Base-by-base conservation (phyloP, 1,140 invertebrate species). In the Aphelenchoides fujianensis region DNA sequence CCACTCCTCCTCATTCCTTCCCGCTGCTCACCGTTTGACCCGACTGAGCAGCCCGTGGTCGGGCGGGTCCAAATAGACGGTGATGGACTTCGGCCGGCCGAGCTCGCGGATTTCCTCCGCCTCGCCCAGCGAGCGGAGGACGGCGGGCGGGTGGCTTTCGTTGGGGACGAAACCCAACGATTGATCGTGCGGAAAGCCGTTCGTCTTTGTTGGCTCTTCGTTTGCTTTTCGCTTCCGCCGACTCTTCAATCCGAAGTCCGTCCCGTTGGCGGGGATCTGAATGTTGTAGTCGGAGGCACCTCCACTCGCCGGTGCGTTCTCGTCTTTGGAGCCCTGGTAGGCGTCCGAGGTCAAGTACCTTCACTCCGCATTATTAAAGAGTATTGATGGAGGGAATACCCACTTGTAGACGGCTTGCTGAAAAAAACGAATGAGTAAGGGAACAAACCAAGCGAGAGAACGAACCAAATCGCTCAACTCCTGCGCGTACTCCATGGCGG, bases 401-500 rank as follows among this genome's bases (percentile, higher is more conserved):
- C n/a, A n/a, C 32, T 66, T 66, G 63, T 66, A 66, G 3, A 66
- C 63, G n/a, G 63, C 63, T 66, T 66, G 63, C 59, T 61, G 31
- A n/a, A 61, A 52, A 1, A n/a, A 2, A 19, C 28, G 59, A 19
- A n/a, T 35, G n/a, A n/a, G n/a, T 61, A 19, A 35, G 36, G n/a
- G 2, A 2, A 30, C 16, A 1, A 52, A 61, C 31, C 16, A 1
- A 61, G n/a, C 27, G n/a, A n/a, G 2, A n/a, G n/a, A 61, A 19
- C 16, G n/a, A 30, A 61, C 59, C 63, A 66, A 37, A 16, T 66
- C 36, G 30, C 36, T 34, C 2, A 66, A 37, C 63, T 66, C 63
- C 32, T 34, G 36, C 23, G 53, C 63, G 53, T 34, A 66, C 32
- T 66, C 63, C 31, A 66, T 37, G 0, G 63, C 63, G 12, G 31